Percentiles rank a stretch among this genome's conserved stretches.
Conservation (phyloP, 35 echinoderm and acorn worm species). For the Apostichopus japonicus region DNA sequence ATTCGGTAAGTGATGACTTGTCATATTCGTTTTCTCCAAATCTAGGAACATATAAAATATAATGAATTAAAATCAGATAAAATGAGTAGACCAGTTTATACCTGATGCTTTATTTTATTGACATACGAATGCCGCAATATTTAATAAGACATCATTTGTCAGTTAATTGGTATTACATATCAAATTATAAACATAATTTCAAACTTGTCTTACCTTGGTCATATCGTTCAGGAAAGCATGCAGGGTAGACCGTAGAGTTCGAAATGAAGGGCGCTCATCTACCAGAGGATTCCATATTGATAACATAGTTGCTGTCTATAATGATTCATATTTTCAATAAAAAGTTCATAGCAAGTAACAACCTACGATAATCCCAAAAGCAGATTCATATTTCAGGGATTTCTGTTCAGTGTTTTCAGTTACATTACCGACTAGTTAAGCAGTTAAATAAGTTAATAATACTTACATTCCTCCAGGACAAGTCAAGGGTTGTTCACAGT, state of each 20-base stretch:
- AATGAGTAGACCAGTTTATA: neutral
- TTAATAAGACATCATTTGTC: neutral
- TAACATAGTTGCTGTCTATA: neutral
- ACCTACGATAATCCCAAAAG: neutral
- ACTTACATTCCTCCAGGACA: conserved; percentile 31
- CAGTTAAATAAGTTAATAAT: neutral
- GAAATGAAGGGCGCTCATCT: neutral
- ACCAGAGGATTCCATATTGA: neutral
- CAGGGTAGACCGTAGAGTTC: neutral
- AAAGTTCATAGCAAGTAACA: neutral
- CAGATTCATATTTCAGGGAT: neutral
- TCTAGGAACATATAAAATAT: neutral
- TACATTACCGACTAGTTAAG: neutral
- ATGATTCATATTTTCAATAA: neutral
- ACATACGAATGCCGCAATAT: neutral
- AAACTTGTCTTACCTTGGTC: neutral
- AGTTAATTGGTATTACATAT: neutral
- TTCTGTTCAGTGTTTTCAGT: neutral
- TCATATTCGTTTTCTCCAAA: no score
- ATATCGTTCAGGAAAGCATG: neutral
- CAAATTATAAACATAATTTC: neutral
- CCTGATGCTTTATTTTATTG: neutral
- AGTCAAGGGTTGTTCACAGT: conserved; percentile 7
- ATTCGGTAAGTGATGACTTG: no score
- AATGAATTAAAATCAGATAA: neutral